These are phyloP conservation scores for Machaerirhynchus nigripectus DNA, from an alignment of 2,113 vertebrate genomes.

Conservation along the genomic window DNA sequence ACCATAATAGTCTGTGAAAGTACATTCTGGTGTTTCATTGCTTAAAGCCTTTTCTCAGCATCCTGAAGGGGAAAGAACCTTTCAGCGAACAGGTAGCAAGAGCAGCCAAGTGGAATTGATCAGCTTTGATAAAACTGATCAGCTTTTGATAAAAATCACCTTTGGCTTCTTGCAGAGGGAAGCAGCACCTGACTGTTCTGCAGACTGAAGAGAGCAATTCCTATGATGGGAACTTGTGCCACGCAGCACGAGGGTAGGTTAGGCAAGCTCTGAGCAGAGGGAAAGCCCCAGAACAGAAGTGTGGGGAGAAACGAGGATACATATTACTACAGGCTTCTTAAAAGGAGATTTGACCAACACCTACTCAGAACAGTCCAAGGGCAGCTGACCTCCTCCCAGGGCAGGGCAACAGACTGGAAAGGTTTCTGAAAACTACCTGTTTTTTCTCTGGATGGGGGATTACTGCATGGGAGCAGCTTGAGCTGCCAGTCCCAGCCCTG, in stretches of 20 bases:
- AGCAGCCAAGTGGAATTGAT: not conserved
- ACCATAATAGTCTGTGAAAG: not conserved
- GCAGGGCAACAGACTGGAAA: not conserved
- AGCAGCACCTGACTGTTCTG: not conserved
- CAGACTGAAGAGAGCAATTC: not conserved
- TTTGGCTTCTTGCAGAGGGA: not conserved
- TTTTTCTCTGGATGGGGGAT: not conserved
- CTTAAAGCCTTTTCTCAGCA: not conserved
- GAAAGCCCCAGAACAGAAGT: not conserved
- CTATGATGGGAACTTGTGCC: not conserved
- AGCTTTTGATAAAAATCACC: not conserved
- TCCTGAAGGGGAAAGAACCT: not conserved
- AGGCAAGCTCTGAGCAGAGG: not conserved
- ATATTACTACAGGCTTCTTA: not conserved
- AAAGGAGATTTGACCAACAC: not conserved
- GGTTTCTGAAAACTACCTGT: not conserved
- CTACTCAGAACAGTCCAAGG: not conserved
- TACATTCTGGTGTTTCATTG: not conserved
- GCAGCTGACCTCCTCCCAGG: not conserved
- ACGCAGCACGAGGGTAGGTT: not conserved
- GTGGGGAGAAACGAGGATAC: not conserved
- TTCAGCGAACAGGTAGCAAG: not conserved
- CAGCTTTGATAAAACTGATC: no score
- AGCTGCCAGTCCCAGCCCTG: not conserved
- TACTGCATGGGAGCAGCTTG: not conserved